phyloP scores from a whole-genome alignment of 1,140 invertebrate species.

The Oscheius sp. region DNA sequence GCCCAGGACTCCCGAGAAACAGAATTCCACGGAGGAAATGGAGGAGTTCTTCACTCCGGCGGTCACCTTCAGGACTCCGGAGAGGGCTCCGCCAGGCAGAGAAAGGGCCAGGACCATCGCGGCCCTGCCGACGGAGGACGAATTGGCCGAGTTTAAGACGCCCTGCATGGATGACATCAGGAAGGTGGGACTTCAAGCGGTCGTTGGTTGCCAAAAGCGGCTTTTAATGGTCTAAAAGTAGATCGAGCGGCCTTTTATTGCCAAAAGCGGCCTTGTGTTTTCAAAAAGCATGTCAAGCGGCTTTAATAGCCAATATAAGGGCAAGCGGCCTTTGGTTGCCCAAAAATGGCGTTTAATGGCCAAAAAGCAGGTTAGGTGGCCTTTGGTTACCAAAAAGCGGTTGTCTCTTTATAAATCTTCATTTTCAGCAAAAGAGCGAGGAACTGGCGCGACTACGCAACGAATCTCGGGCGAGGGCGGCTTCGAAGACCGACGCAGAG shows the following conservation, averaged over 20 bases:
- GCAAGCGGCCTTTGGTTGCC: no score
- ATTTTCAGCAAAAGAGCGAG: background rate
- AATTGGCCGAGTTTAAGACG: background rate
- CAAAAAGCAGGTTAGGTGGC: no score
- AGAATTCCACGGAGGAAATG: background rate
- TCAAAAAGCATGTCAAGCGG: no score
- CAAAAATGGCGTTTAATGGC: no score
- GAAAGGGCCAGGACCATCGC: background rate
- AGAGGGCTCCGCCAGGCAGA: background rate
- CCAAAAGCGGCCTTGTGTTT: no score
- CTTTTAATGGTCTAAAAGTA: no score
- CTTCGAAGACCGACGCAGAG: conserved; percentile 2
- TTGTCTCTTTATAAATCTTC: no score
- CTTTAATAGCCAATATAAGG: no score
- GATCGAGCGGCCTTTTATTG: no score
- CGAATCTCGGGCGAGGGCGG: background rate
- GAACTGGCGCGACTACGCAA: background rate
- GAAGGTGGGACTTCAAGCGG: no score
- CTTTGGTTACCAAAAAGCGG: no score
- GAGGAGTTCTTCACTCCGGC: background rate
- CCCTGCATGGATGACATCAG: background rate
- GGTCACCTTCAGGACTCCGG: background rate
- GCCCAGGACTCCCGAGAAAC: background rate
- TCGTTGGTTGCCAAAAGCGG: no score
- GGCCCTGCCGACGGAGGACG: background rate